Percentiles rank a stretch among this genome's conserved stretches.
These are phyloP conservation scores for Erpornis zantholeuca DNA, from an alignment of 2,113 vertebrate species.

Conservation along the genomic window DNA sequence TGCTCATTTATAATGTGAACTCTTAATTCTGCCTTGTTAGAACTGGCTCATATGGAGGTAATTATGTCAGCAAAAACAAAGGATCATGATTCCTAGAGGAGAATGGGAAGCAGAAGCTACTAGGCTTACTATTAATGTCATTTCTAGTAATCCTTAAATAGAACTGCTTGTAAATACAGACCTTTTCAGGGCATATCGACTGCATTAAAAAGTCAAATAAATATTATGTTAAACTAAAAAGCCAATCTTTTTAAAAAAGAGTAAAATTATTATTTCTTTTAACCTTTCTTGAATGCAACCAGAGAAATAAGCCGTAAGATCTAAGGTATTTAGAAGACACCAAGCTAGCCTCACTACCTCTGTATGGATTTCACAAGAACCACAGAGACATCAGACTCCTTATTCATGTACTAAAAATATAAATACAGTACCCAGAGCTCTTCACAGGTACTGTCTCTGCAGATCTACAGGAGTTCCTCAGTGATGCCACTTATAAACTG, in stretches of 20 bases:
- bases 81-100: not conserved
- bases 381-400: not conserved
- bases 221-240: not conserved
- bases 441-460: not conserved
- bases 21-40: constrained; percentile 29
- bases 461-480: not conserved
- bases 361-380: not conserved
- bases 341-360: not conserved
- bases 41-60: not conserved
- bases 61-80: constrained; percentile 46
- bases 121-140: constrained; percentile 13
- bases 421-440: not conserved
- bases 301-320: not conserved
- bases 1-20: constrained; percentile 19
- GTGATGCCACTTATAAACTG: not conserved
- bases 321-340: not conserved
- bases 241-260: not conserved
- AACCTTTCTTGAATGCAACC: not conserved
- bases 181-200: not conserved
- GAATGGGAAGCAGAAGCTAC: not conserved
- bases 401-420: not conserved
- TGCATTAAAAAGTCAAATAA: constrained; percentile 27
- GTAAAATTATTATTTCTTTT: not conserved
- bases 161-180: constrained; percentile 1
- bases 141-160: constrained; percentile 13